Evolutionary conservation across 1,140 invertebrate genomes (phyloP), one percentile per base, ranked within the genome.

Genomic region (Drosophila burlai): DNA sequence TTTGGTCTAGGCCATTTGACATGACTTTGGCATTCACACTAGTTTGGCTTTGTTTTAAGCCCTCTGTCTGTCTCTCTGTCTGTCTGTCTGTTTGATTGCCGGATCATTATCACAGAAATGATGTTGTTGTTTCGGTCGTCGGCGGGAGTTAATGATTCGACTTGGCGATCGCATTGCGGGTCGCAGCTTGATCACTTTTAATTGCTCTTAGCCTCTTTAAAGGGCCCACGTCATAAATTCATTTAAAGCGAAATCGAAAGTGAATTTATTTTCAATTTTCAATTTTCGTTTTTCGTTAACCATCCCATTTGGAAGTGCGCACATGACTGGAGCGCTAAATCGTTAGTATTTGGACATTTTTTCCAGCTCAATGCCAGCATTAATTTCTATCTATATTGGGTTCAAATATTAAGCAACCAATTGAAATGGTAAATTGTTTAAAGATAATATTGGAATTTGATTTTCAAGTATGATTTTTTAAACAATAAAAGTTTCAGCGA

Each of bases 231-330:
- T 65, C 83, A 79, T 85, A 71, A 84, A 87, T 87, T 89, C 83
- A 84, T 89, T 89, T 69, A 64, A 80, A 77, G 64, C 60, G 71
- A 83, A 83, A 87, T 87, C 77, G 80, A 87, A 89, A 83, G 80
- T 89, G 42, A 80, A 80, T 87, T 86, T 74, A 76, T 82, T 86
- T 73, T 82, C 80, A 86, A 86, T 24, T 24, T 24, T 24, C 24
- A 2, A 24, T 24, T 24, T 24, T 24, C 24, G 24, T 24, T 86
- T 76, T 57, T 80, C 58, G 67, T 86, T 82, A 76, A 83, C 80
- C 50, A 82, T 66, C 57, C 71, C 47, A 86, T 60, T 57, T 66
- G 67, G 61, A 60, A 80, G 76, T 67, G 71, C 76, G 64, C 59
- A 64, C 68, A 65, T 65, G 18, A 54, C 21, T 8, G 52, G 31